These are phyloP conservation scores for Mandrillus leucophaeus DNA, from an alignment of 2,113 vertebrate species.

Conservation along the genomic window DNA sequence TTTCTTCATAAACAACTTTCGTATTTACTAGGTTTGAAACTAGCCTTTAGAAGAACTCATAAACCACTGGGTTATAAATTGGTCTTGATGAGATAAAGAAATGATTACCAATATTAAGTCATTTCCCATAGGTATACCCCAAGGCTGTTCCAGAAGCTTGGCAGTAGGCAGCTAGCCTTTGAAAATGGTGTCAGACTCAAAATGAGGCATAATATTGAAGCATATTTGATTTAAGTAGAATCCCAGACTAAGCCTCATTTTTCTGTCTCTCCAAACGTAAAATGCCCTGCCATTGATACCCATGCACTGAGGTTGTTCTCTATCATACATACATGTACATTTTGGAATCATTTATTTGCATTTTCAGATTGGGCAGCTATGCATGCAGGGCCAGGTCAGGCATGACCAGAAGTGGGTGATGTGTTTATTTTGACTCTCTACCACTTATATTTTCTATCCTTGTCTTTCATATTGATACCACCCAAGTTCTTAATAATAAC, in stretches of 20 bases:
- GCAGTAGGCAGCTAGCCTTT: not conserved
- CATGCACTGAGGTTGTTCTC: not conserved
- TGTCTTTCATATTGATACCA: not conserved
- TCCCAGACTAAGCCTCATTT: not conserved
- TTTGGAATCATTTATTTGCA: not conserved
- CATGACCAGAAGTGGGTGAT: not conserved
- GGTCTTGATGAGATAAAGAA: not conserved
- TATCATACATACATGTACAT: not conserved
- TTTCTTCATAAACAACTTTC: not conserved
- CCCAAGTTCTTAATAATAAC: not conserved
- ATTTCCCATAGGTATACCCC: not conserved
- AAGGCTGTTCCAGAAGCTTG: not conserved
- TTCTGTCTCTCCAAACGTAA: not conserved
- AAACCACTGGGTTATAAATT: not conserved
- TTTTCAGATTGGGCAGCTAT: not conserved
- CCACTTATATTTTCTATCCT: not conserved
- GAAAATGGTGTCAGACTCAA: not conserved
- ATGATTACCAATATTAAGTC: not conserved
- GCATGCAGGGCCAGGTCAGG: not conserved
- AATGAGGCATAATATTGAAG: conserved; percentile 10
- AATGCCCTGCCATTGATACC: not conserved
- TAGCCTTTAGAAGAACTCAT: not conserved
- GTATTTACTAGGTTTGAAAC: not conserved
- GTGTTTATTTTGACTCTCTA: not conserved
- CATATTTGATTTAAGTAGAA: not conserved